A percentile compares a stretch with the other conserved stretches of the same genome.
Evolutionary conservation across 2,113 vertebrate genomes (phyloP).

Genomic region (Periophthalmus modestus): DNA sequence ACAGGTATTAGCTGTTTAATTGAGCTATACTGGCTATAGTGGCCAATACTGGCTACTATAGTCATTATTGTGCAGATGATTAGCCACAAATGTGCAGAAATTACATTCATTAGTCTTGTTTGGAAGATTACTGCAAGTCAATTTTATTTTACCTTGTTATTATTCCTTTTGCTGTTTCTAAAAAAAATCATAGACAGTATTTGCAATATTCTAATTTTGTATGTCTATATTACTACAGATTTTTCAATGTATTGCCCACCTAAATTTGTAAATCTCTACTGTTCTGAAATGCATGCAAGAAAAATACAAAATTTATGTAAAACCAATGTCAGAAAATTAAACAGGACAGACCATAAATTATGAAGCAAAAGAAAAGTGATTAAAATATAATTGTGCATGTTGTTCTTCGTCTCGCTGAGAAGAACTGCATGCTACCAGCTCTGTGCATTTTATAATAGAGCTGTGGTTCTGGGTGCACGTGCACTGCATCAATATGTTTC

Average conservation of each 20-base stretch:
- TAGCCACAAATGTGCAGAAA: neutral
- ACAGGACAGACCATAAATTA: slow-evolving; percentile 49
- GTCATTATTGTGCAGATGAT: neutral
- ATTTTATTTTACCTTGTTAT: no score
- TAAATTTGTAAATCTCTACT: neutral
- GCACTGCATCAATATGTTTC: slow-evolving; percentile 1
- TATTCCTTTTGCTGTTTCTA: no score
- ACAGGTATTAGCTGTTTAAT: neutral
- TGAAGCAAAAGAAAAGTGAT: slow-evolving; percentile 41
- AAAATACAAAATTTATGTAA: slow-evolving; percentile 33
- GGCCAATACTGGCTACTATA: neutral
- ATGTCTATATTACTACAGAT: no score
- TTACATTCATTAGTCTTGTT: no score
- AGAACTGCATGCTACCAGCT: slow-evolving; percentile 5
- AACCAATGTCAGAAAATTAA: slow-evolving; percentile 26
- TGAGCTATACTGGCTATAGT: no score
- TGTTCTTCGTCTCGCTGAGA: slow-evolving; percentile 6
- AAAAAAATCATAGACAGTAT: no score
- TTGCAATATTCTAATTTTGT: no score
- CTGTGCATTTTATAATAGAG: slow-evolving; percentile 4
- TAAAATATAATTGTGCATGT: slow-evolving; percentile 32
- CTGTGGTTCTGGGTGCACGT: slow-evolving; percentile 18
- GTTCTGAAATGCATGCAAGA: neutral
- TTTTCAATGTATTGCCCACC: no score
- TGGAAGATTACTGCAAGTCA: no score